Base-by-base conservation (phyloP, 2,888 invertebrate species). In the Callimorpha dominula region DNA sequence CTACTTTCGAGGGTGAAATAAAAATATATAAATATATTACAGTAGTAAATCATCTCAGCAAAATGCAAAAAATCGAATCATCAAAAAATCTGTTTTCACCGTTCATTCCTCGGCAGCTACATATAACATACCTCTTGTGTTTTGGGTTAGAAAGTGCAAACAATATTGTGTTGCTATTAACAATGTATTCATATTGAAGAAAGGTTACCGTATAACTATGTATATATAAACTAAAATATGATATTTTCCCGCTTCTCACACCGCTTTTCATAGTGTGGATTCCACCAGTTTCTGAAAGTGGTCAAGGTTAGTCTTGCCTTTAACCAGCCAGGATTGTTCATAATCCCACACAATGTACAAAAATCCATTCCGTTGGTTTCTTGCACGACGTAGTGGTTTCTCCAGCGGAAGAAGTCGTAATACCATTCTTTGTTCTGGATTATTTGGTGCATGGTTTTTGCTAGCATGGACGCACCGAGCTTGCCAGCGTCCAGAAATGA, bases 201-300 rank as follows among this genome's bases (percentile, higher is more conserved):
- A 54, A 31, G 31, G n/a, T 52, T 15, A 52, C 17, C 4, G 17
- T 52, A 17, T n/a, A n/a, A 54, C n/a, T 54, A 54, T 54, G n/a
- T 20, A 15, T 46, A 52, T 50, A 40, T 52, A 6, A 68, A 60
- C 7, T 68, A 68, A 60, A 60, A 68, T 60, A 68, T 43, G 11
- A 46, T 60, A 49, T 40, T 49, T 9, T 68, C 5, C 7, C 46
- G 46, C 20, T 3, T 57, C 0, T 12, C 12, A 49, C 68, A 68
- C 46, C 20, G 75, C 0, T 83, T 70, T 9, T 78, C 74, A 70
- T 86, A 93, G 0, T 74, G 69, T 0, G 84, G 83, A 62, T 93
- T 89, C 94, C 94, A 94, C 94, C 94, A 94, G 57, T 85, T 79
- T 60, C 94, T 89, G 49, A 94, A 93, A 0, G 73, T 65, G 0